These are phyloP conservation scores for Diarsia mendica DNA, from an alignment of 2,888 invertebrate genomes.

Conservation along the genomic window DNA sequence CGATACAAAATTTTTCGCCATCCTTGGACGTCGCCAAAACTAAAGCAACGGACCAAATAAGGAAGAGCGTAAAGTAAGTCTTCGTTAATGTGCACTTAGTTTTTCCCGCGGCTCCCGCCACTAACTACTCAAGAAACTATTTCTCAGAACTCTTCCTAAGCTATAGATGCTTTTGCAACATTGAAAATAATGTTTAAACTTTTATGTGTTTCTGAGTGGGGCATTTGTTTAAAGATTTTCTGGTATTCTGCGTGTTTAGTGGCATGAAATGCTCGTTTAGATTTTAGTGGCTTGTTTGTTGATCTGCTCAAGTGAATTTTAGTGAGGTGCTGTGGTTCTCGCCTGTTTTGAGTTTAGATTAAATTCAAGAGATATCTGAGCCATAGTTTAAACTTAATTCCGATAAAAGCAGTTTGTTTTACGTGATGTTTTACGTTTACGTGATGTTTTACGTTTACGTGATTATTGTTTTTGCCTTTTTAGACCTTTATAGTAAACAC, in stretches of 20 bases:
- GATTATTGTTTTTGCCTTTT: neutral
- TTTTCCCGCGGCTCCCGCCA: conserved; percentile 36
- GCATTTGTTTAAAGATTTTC: conserved; percentile 44
- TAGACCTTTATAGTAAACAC: neutral
- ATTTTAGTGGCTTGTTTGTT: conserved; percentile 6
- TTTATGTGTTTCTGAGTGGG: conserved; percentile 25
- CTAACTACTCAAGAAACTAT: conserved; percentile 45
- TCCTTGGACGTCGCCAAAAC: conserved; percentile 20
- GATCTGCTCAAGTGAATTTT: neutral
- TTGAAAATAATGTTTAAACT: conserved; percentile 44
- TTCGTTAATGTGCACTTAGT: conserved; percentile 55
- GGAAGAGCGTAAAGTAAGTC: conserved; percentile 44
- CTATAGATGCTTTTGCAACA: conserved; percentile 46
- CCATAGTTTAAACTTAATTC: neutral
- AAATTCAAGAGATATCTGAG: neutral
- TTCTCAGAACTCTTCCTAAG: conserved; percentile 39
- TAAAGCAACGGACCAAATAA: conserved; percentile 16
- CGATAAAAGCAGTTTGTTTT: neutral
- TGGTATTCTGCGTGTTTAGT: conserved; percentile 27
- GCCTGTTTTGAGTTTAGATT: neutral
- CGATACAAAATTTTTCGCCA: neutral
- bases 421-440: neutral
- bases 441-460: neutral
- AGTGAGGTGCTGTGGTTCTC: neutral
- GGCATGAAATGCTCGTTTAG: conserved; percentile 7